Evolutionary conservation across 2,888 invertebrate genomes (phyloP).

Genomic region (Pachydiplax longipennis): DNA sequence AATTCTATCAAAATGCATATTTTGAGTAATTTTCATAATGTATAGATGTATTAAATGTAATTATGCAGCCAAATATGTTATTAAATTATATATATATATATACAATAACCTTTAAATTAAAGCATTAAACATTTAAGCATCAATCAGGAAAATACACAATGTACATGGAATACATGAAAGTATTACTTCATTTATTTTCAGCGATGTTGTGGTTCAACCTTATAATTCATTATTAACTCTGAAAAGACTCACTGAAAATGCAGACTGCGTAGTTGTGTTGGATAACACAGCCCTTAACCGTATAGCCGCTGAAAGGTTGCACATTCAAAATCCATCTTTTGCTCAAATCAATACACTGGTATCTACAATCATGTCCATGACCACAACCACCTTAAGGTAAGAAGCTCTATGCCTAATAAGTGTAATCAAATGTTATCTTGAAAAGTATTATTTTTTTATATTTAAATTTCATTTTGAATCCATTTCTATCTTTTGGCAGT

Average conservation of each 20-base stretch:
- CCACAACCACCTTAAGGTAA: slow-evolving; percentile 90
- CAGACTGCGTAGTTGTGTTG: slow-evolving; percentile 95
- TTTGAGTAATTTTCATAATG: no score
- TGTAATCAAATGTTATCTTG: no score
- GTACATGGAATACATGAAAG: neutral
- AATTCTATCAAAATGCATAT: no score
- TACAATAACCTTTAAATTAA: no score
- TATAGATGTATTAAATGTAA: no score
- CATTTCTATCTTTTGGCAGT: no score
- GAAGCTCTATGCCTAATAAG: neutral
- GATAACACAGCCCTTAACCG: slow-evolving; percentile 97
- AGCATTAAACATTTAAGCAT: no score
- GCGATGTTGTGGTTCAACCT: slow-evolving; percentile 96
- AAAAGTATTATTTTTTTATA: no score
- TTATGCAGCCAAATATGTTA: no score
- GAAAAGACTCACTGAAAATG: slow-evolving; percentile 91
- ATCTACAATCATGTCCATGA: slow-evolving; percentile 98
- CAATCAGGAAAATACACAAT: no score
- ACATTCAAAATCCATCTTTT: slow-evolving; percentile 95
- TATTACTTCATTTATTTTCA: slow-evolving; percentile 58
- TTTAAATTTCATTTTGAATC: no score
- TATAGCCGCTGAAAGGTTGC: slow-evolving; percentile 90
- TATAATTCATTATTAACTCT: slow-evolving; percentile 95
- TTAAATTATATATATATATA: no score
- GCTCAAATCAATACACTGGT: slow-evolving; percentile 97